Evolutionary conservation across 2,888 invertebrate species (phyloP).

Genomic region (Lasioglossum malachurum): DNA sequence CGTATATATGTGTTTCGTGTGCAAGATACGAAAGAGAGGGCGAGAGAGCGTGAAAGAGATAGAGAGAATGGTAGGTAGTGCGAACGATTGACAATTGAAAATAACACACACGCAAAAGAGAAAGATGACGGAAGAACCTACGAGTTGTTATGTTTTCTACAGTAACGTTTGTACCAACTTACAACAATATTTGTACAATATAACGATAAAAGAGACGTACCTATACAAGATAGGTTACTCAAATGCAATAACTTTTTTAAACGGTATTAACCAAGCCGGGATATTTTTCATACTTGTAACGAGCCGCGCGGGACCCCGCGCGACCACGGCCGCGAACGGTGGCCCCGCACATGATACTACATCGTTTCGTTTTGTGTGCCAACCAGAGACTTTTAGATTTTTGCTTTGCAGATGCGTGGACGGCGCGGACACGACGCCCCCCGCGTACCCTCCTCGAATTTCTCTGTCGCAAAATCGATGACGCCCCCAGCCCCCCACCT

Average conservation of each 20-base stretch:
- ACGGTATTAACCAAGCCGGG: constrained; percentile 78
- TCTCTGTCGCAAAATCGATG: constrained; percentile 46
- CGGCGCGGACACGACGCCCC: constrained; percentile 39
- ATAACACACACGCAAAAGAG: constrained; percentile 61
- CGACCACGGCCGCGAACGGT: constrained; percentile 14
- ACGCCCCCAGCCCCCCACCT: background rate
- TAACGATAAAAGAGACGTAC: constrained; percentile 76
- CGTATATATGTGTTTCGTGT: background rate
- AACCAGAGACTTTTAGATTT: constrained; percentile 77
- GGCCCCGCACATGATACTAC: constrained; percentile 67
- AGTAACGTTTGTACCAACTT: constrained; percentile 84
- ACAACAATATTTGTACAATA: constrained; percentile 84
- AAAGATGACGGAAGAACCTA: constrained; percentile 70
- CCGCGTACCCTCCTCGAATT: constrained; percentile 15
- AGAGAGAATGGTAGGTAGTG: background rate
- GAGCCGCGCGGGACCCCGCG: constrained; percentile 55
- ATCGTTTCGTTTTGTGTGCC: constrained; percentile 82
- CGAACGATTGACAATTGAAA: constrained; percentile 25
- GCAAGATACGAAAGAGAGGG: background rate
- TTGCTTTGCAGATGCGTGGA: constrained; percentile 71
- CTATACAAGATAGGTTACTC: constrained; percentile 83
- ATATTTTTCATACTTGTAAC: constrained; percentile 75
- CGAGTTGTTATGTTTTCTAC: constrained; percentile 84
- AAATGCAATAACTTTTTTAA: constrained; percentile 85
- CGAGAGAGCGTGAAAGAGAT: background rate